Conservation (phyloP, 2,113 vertebrate species). For the Sinocyclocheilus maitianheensis region DNA sequence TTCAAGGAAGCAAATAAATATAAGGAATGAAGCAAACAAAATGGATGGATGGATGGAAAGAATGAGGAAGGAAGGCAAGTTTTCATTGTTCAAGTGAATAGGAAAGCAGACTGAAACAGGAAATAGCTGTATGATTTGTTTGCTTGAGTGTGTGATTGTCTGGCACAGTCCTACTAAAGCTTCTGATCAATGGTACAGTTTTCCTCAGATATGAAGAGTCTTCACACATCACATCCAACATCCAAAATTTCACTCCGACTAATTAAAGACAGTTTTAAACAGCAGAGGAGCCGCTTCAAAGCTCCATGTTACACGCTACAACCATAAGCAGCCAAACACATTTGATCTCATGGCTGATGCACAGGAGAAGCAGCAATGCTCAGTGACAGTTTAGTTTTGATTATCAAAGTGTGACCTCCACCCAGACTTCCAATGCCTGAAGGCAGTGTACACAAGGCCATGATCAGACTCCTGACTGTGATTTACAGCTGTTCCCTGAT, state of each 20-base stretch:
- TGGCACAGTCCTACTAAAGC: neutral
- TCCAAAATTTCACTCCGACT: neutral
- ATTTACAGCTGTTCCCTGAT: constrained; percentile 38
- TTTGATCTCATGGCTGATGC: constrained; percentile 19
- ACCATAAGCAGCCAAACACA: constrained; percentile 2
- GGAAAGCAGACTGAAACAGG: neutral
- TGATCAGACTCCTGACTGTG: constrained; percentile 43
- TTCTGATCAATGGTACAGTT: neutral
- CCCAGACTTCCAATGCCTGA: constrained; percentile 26
- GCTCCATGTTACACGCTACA: neutral
- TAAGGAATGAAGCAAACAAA: too few species aligned
- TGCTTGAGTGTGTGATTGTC: neutral
- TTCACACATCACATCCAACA: neutral
- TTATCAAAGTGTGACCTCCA: constrained; percentile 33
- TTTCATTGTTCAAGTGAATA: neutral
- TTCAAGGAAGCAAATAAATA: too few species aligned
- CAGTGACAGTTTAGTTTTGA: constrained; percentile 28
- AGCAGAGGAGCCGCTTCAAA: constrained; percentile 29
- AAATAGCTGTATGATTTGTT: neutral
- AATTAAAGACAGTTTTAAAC: constrained; percentile 33
- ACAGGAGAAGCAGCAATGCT: neutral
- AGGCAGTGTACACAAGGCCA: constrained; percentile 42
- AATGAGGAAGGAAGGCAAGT: neutral
- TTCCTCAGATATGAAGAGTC: constrained; percentile 9
- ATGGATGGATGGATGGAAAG: neutral